Base-by-base conservation (phyloP, 2,797 vertebrate genomes). In the Sebastes hopkinsi region DNA sequence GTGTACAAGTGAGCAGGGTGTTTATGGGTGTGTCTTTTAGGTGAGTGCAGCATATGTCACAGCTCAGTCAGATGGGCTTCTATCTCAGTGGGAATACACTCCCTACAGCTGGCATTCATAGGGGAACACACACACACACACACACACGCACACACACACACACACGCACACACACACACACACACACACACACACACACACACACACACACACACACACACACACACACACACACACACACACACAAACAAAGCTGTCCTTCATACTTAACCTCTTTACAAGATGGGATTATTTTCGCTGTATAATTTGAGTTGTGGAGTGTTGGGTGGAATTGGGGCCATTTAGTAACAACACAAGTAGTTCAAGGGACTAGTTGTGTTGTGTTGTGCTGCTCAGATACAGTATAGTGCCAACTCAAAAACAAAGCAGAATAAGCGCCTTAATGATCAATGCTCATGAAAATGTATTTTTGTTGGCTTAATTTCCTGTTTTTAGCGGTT, bases 41-140 rank as follows among this genome's bases (percentile, higher is more conserved):
- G 87, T 70, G 58, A 80, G 64, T 78, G 86, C 66, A 91, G 88
- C 95, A 93, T 95, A 94, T 95, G 94, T 88, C 85, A 80, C 69
- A 77, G 87, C 89, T 93, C 88, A 89, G 89, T 91, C 90, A 93
- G 90, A 93, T 92, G 91, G 87, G 72, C 85, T 80, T 87, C 69
- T 68, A 86, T 91, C 87, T 90, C 93, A 59, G 74, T 89, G 90
- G 91, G 87, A 85, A 89, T 88, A 94, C 75, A 70, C 66, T 80
- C 74, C 81, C 70, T 84, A 78, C 88, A 93, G 87, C 85, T 89
- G 91, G 77, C 81, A 82, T 85, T 80, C 88, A 88, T 75, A 55
- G 62, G 82, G 82, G 80, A 46, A 46, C 42, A 18, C 42, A 46
- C 42, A 46, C 14, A 16, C 3, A 42, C 38, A 42, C 14, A 16